Evolutionary conservation across 2,113 vertebrate species (phyloP).

Genomic region (Nannospalax galili): DNA sequence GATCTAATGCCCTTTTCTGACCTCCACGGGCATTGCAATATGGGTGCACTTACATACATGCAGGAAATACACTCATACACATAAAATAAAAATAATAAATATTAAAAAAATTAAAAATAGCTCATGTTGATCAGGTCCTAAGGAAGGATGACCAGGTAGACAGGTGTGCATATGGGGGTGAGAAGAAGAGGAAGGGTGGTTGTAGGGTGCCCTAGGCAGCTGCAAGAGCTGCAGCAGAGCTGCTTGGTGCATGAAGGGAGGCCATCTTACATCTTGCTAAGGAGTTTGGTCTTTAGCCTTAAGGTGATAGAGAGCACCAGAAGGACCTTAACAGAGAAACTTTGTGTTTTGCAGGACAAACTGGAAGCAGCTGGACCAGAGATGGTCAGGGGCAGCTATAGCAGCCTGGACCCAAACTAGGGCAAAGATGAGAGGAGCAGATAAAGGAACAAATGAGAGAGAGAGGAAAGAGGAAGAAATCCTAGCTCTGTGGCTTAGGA

Average conservation of each 20-base stretch:
- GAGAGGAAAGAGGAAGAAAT: background rate
- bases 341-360: background rate
- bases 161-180: background rate
- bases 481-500: background rate
- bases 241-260: background rate
- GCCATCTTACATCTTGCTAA: background rate
- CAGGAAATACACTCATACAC: too few species aligned
- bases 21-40: too few species aligned
- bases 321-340: background rate
- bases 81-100: too few species aligned
- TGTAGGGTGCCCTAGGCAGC: background rate
- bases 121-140: background rate
- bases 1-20: too few species aligned
- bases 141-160: background rate
- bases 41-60: too few species aligned
- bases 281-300: constrained; percentile 21
- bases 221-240: background rate
- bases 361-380: background rate
- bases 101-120: background rate
- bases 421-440: background rate
- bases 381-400: background rate
- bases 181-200: background rate
- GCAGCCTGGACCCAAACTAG: background rate
- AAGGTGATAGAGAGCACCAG: background rate
- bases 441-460: background rate